A percentile compares a stretch with the other conserved stretches of the same genome.
These are phyloP conservation scores for Hystrix brachyura DNA, from an alignment of 2,113 vertebrate species.

Conservation along the genomic window DNA sequence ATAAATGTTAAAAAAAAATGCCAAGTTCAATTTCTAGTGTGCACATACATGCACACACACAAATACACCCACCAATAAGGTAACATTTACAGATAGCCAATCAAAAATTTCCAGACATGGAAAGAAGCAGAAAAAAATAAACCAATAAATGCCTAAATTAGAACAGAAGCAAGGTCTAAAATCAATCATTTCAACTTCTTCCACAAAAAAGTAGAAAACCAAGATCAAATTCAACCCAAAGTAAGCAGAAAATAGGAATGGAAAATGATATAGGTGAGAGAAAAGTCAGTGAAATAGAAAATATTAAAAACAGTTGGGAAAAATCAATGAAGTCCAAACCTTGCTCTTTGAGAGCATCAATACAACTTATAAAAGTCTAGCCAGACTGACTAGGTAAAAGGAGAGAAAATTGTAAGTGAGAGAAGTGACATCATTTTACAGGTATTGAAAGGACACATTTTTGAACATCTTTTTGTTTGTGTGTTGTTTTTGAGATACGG, in stretches of 20 bases:
- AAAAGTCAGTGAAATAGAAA: neutral
- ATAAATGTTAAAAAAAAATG: neutral
- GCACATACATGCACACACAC: no score
- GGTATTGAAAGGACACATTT: neutral
- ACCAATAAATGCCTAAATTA: neutral
- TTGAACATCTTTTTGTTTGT: neutral
- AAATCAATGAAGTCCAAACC: constrained; percentile 17
- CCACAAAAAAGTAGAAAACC: neutral
- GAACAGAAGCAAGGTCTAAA: neutral
- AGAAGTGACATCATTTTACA: neutral
- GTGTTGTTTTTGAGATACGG: no score
- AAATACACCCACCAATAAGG: neutral
- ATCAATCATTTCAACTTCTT: neutral
- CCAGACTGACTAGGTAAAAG: neutral
- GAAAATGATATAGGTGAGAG: neutral
- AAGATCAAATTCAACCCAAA: neutral
- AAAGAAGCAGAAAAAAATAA: neutral
- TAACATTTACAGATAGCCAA: neutral
- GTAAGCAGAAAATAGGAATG: constrained; percentile 27
- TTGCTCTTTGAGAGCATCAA: neutral
- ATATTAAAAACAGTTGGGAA: neutral
- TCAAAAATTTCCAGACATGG: neutral
- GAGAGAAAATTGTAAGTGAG: neutral
- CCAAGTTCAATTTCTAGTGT: no score
- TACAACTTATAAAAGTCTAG: neutral